A percentile compares a stretch with the other conserved stretches of the same genome.
Conservation (phyloP, 2,113 vertebrate species). For the Nycticebus coucang region DNA sequence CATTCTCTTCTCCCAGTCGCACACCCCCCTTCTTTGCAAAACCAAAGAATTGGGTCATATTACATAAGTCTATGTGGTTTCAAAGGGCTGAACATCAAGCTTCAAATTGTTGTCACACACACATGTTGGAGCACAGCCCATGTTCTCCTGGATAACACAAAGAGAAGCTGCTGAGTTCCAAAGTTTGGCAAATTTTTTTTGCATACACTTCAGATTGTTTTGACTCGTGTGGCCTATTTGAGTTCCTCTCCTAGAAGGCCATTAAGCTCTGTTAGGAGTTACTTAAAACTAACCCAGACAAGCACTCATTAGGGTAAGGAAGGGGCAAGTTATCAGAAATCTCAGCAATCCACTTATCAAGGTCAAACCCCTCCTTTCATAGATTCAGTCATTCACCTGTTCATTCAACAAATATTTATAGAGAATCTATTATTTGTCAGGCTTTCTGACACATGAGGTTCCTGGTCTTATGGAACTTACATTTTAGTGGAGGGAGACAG, state of each 20-base stretch:
- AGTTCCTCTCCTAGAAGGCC: not conserved
- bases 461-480: not conserved
- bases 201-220: slow-evolving; percentile 11
- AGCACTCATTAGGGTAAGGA: not conserved
- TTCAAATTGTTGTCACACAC: slow-evolving; percentile 46
- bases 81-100: slow-evolving; percentile 51
- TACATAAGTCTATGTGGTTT: slow-evolving; percentile 71
- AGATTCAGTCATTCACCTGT: not conserved
- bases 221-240: slow-evolving; percentile 5
- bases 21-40: slow-evolving; percentile 54
- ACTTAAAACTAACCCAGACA: slow-evolving; percentile 59
- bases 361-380: not conserved
- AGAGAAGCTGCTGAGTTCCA: slow-evolving; percentile 51
- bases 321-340: slow-evolving; percentile 47
- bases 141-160: not conserved
- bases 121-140: slow-evolving; percentile 24
- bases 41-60: slow-evolving; percentile 58
- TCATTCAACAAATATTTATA: slow-evolving; percentile 4
- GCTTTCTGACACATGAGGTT: not conserved
- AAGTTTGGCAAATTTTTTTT: slow-evolving; percentile 50
- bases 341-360: not conserved
- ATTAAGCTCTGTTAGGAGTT: slow-evolving; percentile 14
- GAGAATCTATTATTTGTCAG: not conserved
- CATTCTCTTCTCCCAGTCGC: slow-evolving; percentile 50
- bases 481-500: not conserved